A percentile compares a stretch with the other conserved stretches of the same genome.
Conservation (phyloP, 2,888 invertebrate genomes). For the Pyrrhopygopsis socrates region DNA sequence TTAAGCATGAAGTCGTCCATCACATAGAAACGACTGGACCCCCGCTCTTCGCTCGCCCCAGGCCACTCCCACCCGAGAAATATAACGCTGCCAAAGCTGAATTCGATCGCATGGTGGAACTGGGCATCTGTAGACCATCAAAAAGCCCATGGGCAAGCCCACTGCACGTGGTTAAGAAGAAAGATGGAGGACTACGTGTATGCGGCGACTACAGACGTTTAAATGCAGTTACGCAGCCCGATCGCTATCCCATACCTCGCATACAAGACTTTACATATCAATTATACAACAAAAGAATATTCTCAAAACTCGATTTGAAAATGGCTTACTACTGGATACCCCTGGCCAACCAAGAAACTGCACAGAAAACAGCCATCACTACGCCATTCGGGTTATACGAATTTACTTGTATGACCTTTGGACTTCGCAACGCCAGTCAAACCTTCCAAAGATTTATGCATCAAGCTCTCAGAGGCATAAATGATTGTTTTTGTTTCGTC, state of each 20-base stretch:
- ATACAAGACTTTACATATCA: slow-evolving; percentile 48
- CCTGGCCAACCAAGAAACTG: slow-evolving; percentile 8
- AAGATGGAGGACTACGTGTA: slow-evolving; percentile 73
- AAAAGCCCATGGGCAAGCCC: slow-evolving; percentile 76
- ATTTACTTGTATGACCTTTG: slow-evolving; percentile 87
- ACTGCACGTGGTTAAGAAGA: slow-evolving; percentile 85
- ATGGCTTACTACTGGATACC: slow-evolving; percentile 42
- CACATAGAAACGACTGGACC: slow-evolving; percentile 55
- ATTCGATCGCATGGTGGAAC: slow-evolving; percentile 57
- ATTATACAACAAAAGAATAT: slow-evolving; percentile 25
- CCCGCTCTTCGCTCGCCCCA: slow-evolving; percentile 37
- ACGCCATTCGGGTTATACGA: slow-evolving; percentile 87
- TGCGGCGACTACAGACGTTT: slow-evolving; percentile 85
- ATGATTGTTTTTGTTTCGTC: slow-evolving; percentile 45
- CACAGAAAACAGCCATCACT: slow-evolving; percentile 65
- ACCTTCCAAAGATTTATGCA: slow-evolving; percentile 85
- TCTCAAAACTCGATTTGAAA: slow-evolving; percentile 40
- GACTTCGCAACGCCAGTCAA: slow-evolving; percentile 87
- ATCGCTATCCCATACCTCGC: slow-evolving; percentile 43
- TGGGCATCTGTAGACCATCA: slow-evolving; percentile 67
- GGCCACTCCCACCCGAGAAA: slow-evolving; percentile 45
- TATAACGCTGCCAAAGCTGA: slow-evolving; percentile 47
- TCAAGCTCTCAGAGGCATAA: slow-evolving; percentile 56
- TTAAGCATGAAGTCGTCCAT: slow-evolving; percentile 53
- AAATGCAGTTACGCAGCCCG: slow-evolving; percentile 56